Conservation (phyloP, 2,888 invertebrate genomes). For the Synergus umbraculus region DNA sequence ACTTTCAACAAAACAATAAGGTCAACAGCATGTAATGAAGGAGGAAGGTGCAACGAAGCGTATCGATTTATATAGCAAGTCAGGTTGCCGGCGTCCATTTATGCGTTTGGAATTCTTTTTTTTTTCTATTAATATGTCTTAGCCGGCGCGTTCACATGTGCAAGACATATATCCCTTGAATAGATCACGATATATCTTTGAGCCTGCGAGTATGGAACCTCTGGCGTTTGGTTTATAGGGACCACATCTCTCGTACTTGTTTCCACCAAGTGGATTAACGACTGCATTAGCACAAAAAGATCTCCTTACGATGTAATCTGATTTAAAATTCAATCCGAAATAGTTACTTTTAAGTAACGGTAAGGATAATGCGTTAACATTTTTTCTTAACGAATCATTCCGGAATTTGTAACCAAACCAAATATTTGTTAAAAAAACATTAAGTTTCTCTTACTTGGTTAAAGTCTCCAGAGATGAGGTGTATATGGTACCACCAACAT, state of each 20-base stretch:
- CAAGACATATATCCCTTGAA: background rate
- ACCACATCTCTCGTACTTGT: slow-evolving; percentile 15
- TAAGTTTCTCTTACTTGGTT: slow-evolving; percentile 85
- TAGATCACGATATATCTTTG: slow-evolving; percentile 15
- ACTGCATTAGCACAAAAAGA: slow-evolving; percentile 3
- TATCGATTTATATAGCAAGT: slow-evolving; percentile 51
- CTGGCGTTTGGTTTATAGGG: slow-evolving; percentile 31
- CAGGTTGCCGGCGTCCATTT: background rate
- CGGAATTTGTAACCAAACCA: no score
- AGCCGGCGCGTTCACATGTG: slow-evolving; percentile 14
- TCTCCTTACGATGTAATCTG: background rate
- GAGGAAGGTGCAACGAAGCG: slow-evolving; percentile 69
- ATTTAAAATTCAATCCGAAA: background rate
- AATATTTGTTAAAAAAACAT: no score
- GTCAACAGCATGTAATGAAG: slow-evolving; percentile 69
- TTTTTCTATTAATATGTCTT: background rate
- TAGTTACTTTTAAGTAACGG: no score
- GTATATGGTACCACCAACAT: slow-evolving; percentile 97
- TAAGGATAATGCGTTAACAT: no score
- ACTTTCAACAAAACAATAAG: slow-evolving; percentile 71
- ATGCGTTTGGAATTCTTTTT: slow-evolving; percentile 17
- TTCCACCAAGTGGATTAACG: background rate
- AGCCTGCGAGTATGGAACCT: slow-evolving; percentile 15
- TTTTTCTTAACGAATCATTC: no score
- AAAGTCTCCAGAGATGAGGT: slow-evolving; percentile 97